Evolutionary conservation across 2,888 invertebrate genomes (phyloP).

Genomic region (Allophyes oxyacanthae): DNA sequence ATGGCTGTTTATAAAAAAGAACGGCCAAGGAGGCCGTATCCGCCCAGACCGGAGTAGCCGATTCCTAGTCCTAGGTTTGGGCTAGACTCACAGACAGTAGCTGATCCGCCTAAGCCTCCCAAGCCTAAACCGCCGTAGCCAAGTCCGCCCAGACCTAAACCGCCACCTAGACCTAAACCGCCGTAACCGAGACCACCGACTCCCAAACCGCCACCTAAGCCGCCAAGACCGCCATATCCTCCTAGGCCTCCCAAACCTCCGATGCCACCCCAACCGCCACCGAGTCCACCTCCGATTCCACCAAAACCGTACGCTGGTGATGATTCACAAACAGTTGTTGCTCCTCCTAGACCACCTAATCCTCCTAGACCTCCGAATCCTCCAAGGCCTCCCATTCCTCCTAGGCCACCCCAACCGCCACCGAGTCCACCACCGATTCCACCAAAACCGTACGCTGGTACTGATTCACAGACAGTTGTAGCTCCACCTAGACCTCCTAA

Average conservation of each 20-base stretch:
- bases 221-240: conserved; percentile 1
- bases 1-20: conserved; percentile 67
- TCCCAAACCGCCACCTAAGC: not conserved
- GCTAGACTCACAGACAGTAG: conserved; percentile 45
- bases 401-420: conserved; percentile 31
- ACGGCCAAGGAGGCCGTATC: conserved; percentile 47
- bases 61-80: conserved; percentile 36
- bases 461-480: conserved; percentile 30
- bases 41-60: conserved; percentile 31
- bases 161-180: conserved; percentile 13
- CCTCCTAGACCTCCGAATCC: conserved; percentile 4
- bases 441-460: conserved; percentile 23
- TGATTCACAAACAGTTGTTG: conserved; percentile 31
- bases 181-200: not conserved
- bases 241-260: conserved; percentile 1
- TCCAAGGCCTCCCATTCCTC: conserved; percentile 1
- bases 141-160: conserved; percentile 26
- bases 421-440: conserved; percentile 6
- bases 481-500: conserved; percentile 22
- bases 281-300: conserved; percentile 3
- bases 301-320: conserved; percentile 22
- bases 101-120: conserved; percentile 13
- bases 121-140: conserved; percentile 9
- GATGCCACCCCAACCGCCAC: conserved; percentile 31
- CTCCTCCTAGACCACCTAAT: conserved; percentile 9